Base-by-base conservation (phyloP, 2,113 vertebrate genomes). In the Planiliza haematocheilus region DNA sequence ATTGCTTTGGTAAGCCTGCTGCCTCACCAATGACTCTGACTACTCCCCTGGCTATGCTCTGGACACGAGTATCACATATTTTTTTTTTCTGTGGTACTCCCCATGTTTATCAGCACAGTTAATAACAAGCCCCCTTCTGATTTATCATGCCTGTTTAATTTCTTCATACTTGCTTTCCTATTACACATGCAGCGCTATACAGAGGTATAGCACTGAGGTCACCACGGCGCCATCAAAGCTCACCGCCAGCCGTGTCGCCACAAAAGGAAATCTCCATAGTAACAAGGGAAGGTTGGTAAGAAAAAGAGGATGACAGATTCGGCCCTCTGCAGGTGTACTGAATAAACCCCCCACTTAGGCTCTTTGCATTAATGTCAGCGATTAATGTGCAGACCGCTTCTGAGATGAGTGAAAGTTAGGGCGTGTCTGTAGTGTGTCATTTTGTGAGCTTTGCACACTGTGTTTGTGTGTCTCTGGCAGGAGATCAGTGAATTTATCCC, bases 181-280 rank as follows among this genome's bases (percentile, higher is more conserved):
- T 12, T 16, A 24, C 17, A 46, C 2, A 9, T 13, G 36, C 12
- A 36, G 12, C 8, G 20, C n/a, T n/a, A n/a, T n/a, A n/a, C n/a
- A 20, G 52, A 59, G 10, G 9, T 62, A 30, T 12, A 10, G 5
- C 10, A n/a, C 16, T 43, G 43, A 80, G 68, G 69, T 68, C 20
- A 38, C 61, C 37, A 50, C 83, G 75, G 79, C 60, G 52, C 80
- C 83, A 73, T 61, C 34, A 65, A 55, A 37, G 53, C 66, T 57
- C 76, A 56, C 62, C 60, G 10, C 73, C 77, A 78, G 50, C 82
- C 80, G 21, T 12, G 5, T 48, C 1, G 14, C 74, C 69, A 83
- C 62, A 18, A 55, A 58, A 82, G 58, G 58, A 76, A 60, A 34
- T 88, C 78, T 81, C 86, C 84, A 50, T 82, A 79, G 87, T 85